Base-by-base conservation (phyloP, 2,113 vertebrate species). In the Sminthopsis crassicaudata region DNA sequence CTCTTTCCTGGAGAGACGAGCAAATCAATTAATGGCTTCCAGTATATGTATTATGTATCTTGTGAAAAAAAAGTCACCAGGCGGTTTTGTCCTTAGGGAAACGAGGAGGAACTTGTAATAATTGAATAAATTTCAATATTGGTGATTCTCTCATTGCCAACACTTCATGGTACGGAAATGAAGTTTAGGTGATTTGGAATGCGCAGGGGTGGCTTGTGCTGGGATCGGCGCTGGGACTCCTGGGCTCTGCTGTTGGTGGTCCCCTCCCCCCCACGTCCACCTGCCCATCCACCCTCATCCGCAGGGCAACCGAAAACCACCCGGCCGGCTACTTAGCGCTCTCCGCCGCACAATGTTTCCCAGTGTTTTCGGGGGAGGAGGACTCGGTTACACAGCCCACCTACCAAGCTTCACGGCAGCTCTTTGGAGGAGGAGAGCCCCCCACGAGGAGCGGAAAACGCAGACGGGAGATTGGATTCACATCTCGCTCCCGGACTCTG, bases 381-480 rank as follows among this genome's bases (percentile, higher is more conserved):
- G 88, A 16, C 84, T 27, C 36, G 90, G 93, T 97, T 97, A 92
- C 76, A 46, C 0, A 91, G 90, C 96, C 67, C 96, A 94, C 94
- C 94, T 88, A 92, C 90, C 7, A 89, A 90, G 94, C 7, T 84
- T 76, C 60, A 16, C 11, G 12, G 1, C 53, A 50, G 0, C 60
- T 60, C 57, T 42, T 93, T 36, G 42, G 4, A 96, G n/a, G n/a
- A n/a, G 92, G 91, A 26, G 22, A 48, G 10, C 53, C 51, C 25
- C 54, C 52, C 23, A 53, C 12, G 2, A 53, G 52, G 36, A 23
- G 51, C 2, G 57, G 0, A 36, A 52, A 60, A 90, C n/a, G 30
- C 48, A 90, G 54, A 5, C 54, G 36, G 3, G 42, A 46, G 36
- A 55, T 67, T 16, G 67, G 91, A 90, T 84, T 3, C 0, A 1